Evolutionary conservation across 2,797 vertebrate genomes (phyloP).

Genomic region (Protonibea diacanthus): DNA sequence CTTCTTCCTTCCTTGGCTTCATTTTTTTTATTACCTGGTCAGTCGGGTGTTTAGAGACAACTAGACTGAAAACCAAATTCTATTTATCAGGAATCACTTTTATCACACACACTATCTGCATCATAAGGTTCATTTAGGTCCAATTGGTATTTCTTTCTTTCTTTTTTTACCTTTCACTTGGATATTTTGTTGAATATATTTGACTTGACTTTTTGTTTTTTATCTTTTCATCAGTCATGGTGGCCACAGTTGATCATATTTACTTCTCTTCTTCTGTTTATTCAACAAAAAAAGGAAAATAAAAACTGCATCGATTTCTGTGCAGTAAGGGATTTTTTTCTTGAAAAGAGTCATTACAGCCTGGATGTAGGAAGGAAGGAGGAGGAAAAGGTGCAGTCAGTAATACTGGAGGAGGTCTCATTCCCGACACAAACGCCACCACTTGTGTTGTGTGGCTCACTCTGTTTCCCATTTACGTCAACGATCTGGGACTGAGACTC

Average conservation of each 20-base stretch:
- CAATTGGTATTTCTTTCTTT: neutral
- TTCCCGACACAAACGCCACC: too few relatives aligned
- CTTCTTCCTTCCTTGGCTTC: neutral
- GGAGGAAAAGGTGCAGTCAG: too few relatives aligned
- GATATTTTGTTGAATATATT: neutral
- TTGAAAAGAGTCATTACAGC: neutral
- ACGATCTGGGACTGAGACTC: too few relatives aligned
- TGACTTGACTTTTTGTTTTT: neutral
- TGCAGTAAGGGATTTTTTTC: neutral
- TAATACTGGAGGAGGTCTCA: too few relatives aligned
- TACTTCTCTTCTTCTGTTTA: neutral
- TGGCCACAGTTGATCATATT: neutral
- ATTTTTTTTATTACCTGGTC: slow-evolving; percentile 8
- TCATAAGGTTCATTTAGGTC: neutral
- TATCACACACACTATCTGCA: neutral
- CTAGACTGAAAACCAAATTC: neutral
- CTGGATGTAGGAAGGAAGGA: neutral
- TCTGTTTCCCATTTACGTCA: too few relatives aligned
- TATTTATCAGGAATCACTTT: neutral
- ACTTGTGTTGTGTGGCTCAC: too few relatives aligned
- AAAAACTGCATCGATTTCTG: neutral
- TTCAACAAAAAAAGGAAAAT: neutral
- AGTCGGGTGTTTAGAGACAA: neutral
- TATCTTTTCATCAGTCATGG: neutral
- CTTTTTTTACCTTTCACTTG: neutral